Evolutionary conservation across 2,113 vertebrate species (phyloP).

Genomic region (Elephas maximus): DNA sequence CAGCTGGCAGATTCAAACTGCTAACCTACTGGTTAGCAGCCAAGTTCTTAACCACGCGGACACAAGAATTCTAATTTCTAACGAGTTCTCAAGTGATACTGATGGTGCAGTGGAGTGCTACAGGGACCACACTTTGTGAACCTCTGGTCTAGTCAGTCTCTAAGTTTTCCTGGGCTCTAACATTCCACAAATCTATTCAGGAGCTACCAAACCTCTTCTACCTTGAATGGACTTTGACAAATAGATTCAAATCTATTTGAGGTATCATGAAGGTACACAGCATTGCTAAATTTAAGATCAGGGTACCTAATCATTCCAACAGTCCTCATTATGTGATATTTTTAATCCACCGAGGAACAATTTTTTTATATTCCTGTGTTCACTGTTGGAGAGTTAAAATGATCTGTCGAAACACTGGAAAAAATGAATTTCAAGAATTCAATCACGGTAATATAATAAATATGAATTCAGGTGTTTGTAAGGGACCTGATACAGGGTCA

Average conservation of each 20-base stretch:
- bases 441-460: not conserved
- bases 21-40: too few relatives aligned
- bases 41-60: too few relatives aligned
- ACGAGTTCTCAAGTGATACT: too few relatives aligned
- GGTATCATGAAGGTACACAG: not conserved
- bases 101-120: not conserved
- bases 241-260: not conserved
- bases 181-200: not conserved
- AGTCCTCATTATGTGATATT: not conserved
- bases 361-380: not conserved
- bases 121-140: not conserved
- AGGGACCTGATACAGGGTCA: not conserved
- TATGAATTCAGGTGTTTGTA: not conserved
- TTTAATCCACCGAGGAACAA: not conserved
- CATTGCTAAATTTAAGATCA: not conserved
- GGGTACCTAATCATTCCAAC: not conserved
- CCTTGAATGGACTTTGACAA: not conserved
- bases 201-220: not conserved
- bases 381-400: not conserved
- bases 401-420: not conserved
- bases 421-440: conserved; percentile 41
- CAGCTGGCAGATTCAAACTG: too few relatives aligned
- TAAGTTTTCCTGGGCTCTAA: not conserved
- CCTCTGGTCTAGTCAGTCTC: not conserved
- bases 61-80: too few relatives aligned